phyloP scores from a whole-genome alignment of 2,113 vertebrate species.

The Daubentonia madagascariensis region DNA sequence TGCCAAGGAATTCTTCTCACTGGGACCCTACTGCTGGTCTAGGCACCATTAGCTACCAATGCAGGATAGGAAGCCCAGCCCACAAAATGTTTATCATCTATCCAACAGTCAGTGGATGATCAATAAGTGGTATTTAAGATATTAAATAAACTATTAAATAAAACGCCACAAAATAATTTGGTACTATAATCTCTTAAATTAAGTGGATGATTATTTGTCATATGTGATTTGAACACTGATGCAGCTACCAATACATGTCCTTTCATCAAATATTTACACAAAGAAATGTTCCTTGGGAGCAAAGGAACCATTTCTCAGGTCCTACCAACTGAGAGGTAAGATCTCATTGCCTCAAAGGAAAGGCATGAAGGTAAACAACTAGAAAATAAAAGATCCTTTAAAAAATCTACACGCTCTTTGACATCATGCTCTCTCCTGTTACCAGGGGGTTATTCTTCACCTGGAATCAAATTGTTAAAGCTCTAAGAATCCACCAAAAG shows the following conservation, averaged over 20 bases:
- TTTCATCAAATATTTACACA: not conserved
- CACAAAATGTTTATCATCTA: not conserved
- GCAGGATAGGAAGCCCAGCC: not conserved
- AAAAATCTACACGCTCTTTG: not conserved
- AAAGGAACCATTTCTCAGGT: not conserved
- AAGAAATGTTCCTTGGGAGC: not conserved
- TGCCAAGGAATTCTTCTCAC: not conserved
- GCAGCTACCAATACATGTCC: accelerated
- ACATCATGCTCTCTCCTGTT: not conserved
- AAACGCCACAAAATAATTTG: not conserved
- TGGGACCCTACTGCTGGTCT: accelerated
- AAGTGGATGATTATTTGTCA: not conserved
- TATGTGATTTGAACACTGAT: not conserved
- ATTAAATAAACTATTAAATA: not conserved
- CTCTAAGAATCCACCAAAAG: not conserved
- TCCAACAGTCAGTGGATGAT: not conserved
- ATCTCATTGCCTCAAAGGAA: not conserved
- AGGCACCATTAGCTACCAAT: not conserved
- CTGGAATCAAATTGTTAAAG: not conserved
- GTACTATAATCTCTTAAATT: not conserved
- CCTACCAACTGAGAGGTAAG: not conserved
- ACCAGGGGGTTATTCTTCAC: not conserved
- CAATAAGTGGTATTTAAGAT: too few relatives aligned
- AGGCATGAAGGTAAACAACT: not conserved
- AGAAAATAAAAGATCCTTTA: not conserved